Percentiles rank a stretch among this genome's conserved stretches.
Conservation (phyloP, 2,113 vertebrate genomes). For the Engystomops pustulosus region DNA sequence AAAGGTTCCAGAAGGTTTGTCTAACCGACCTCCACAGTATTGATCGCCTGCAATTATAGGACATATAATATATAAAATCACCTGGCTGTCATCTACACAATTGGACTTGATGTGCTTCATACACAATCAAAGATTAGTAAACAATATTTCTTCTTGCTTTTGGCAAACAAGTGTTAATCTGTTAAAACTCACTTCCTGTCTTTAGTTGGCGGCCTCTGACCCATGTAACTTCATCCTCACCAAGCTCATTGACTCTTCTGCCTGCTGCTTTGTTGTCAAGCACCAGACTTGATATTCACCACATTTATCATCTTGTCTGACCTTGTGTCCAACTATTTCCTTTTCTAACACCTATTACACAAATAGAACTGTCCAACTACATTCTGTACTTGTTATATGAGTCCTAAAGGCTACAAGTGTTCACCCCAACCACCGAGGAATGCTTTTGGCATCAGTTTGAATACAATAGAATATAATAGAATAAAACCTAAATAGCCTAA, state of each 20-base stretch:
- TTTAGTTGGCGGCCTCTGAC: background rate
- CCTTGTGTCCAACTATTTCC: background rate
- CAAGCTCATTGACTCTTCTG: background rate
- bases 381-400: background rate
- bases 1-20: slow-evolving; percentile 86
- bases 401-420: background rate
- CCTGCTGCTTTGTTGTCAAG: no score
- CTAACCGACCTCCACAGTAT: slow-evolving; percentile 91
- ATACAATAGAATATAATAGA: no score
- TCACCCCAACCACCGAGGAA: no score
- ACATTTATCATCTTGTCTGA: background rate
- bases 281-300: background rate
- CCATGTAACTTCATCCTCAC: background rate
- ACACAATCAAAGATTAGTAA: background rate
- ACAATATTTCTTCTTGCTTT: background rate
- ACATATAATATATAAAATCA: no score
- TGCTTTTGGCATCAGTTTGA: no score
- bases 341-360: no score
- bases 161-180: background rate
- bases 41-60: slow-evolving; percentile 84
- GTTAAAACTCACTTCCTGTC: background rate
- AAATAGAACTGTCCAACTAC: background rate
- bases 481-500: no score
- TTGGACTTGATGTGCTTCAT: no score
- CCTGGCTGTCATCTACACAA: background rate